Evolutionary conservation across 1,140 invertebrate genomes (phyloP).

Genomic region (Ridgeia piscesae): DNA sequence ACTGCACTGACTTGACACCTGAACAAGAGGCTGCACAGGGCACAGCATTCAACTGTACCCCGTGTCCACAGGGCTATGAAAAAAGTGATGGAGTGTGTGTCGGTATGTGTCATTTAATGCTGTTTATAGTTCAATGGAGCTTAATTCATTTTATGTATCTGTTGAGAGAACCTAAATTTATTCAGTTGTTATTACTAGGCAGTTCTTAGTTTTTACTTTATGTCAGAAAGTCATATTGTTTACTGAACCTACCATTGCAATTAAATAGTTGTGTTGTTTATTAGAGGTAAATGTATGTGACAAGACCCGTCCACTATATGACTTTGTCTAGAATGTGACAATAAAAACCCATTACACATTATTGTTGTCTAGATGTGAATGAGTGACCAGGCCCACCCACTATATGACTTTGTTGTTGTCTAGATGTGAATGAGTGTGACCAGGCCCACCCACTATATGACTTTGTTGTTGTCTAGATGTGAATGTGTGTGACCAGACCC

Average conservation of each 20-base stretch:
- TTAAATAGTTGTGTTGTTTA: neutral
- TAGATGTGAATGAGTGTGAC: too few relatives aligned
- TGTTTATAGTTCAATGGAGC: neutral
- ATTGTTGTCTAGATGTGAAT: too few relatives aligned
- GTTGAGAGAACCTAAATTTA: neutral
- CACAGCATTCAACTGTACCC: neutral
- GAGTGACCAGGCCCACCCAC: too few relatives aligned
- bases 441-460: too few relatives aligned
- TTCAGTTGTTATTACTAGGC: neutral
- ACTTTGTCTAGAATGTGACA: neutral
- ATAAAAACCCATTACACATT: too few relatives aligned
- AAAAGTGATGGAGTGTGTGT: neutral
- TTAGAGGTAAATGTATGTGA: neutral
- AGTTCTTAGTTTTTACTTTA: neutral
- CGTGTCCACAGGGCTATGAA: neutral
- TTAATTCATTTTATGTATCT: neutral
- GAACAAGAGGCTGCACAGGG: neutral
- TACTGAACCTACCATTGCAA: neutral
- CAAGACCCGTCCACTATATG: neutral
- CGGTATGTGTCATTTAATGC: neutral
- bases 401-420: too few relatives aligned
- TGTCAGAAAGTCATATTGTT: neutral
- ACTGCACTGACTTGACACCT: constrained; percentile 10
- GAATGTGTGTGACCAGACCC: too few relatives aligned
- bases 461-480: too few relatives aligned